Evolutionary conservation across 2,888 invertebrate species (phyloP), one percentile per base, ranked within the genome.

Genomic region (Orthosia cruda): DNA sequence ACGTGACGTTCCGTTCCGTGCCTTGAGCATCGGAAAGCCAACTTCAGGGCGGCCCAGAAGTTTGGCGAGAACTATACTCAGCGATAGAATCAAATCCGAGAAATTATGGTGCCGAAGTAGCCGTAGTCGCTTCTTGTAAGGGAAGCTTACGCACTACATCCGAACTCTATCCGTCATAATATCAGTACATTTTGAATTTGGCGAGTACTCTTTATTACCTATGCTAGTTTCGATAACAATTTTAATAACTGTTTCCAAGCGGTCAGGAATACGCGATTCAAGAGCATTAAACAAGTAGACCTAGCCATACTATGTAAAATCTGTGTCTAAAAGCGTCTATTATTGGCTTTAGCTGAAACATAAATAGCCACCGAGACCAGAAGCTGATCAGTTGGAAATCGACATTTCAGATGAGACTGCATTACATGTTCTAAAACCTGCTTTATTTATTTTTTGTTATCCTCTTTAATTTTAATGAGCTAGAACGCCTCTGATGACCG

Each of bases 261-360:
- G 23, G 23, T 16, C 15, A 2, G 16, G 16, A 16, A 23, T 55
- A 7, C 18, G 13, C 11, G 18, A 1, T 2, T 47, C 5, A 18
- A 23, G 15, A 23, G 20, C 20, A 32, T 71, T 40, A 40, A 26
- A 13, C 16, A 20, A 57, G n/a, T 40, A 13, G 12, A 18, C 2
- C 18, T 68, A 54, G 47, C 5, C 18, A 54, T 45, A 32, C 57
- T 20, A 20, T 26, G 4, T 11, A n/a, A 16, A 20, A 47, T 68
- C 7, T 71, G 55, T 40, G 11, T n/a, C 20, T 70, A 23, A 58
- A 74, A 71, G 7, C 76, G 32, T 80, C 62, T 77, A 81, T 77
- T 81, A 52, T 74, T 64, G 55, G 50, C 45, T 47, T 65, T 32
- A n/a, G 12, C 58, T 74, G 40, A 9, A 57, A 50, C 18, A 61